Evolutionary conservation across 1,140 invertebrate species (phyloP), one percentile per base, ranked within the genome.

Genomic region (Eriocheir sinensis): DNA sequence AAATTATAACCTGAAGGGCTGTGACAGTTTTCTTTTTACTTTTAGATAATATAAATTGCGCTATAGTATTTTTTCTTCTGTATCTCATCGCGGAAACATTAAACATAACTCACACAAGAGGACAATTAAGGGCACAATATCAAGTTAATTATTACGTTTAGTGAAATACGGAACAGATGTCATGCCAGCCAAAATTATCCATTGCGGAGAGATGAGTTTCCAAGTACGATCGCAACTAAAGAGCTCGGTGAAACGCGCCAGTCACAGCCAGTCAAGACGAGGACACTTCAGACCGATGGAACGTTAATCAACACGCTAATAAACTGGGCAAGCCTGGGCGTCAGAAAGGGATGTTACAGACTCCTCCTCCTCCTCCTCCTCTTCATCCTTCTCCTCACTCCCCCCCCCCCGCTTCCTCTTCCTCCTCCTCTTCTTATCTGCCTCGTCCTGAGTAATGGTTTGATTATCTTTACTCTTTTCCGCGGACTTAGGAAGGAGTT

Each of bases 401-500:
- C 27, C 80, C 27, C 80, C 27, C 80, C 27, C 80, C 27, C 80
- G 4, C 34, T 36, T 8, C 27, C 80, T 81, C 80, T 81, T 27
- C 27, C 34, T 81, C 80, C 8, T 27, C 27, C 80, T 36, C 80
- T 81, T 27, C 27, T 34, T 32, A 0, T 21, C 83, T 86, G 12
- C 83, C 40, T 86, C 34, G 27, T 34, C 40, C 83, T 86, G 60
- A 72, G 60, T 72, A 72, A 72, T 72, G 60, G 60, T 72, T 72
- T 72, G 60, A 72, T 72, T 72, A 72, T 72, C 60, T 72, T 72
- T 72, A 72, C 60, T 72, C 60, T 72, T 72, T 72, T 72, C 60
- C 60, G 60, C 27, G 21, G 60, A 72, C 60, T 72, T 72, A 21
- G 60, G 60, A 72, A 72, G 60, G 60, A 72, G 60, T 72, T 72